phyloP scores from a whole-genome alignment of 2,888 invertebrate genomes.

The Tachina lurida region DNA sequence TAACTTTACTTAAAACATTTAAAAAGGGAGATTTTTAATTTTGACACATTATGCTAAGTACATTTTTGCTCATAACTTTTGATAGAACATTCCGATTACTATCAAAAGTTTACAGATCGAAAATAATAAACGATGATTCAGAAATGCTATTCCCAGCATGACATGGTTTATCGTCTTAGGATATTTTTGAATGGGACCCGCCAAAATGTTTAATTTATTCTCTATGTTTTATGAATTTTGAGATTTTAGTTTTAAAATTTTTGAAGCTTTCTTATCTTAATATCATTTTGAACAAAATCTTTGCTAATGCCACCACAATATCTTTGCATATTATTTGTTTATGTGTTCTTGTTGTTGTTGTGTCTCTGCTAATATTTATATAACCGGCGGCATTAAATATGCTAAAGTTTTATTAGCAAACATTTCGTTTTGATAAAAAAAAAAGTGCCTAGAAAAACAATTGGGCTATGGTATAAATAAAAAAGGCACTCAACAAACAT shows the following conservation, averaged over 20 bases:
- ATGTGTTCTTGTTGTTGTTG: background rate
- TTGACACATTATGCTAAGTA: too few relatives aligned
- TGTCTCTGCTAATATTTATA: conserved; percentile 41
- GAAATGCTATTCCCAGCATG: too few relatives aligned
- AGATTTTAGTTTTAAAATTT: background rate
- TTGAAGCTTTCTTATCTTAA: conserved; percentile 15
- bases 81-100: too few relatives aligned
- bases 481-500: background rate
- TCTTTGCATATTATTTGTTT: background rate
- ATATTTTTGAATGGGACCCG: too few relatives aligned
- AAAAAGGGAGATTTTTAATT: too few relatives aligned
- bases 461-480: conserved; percentile 57
- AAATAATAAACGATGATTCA: too few relatives aligned
- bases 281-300: background rate
- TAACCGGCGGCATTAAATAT: conserved; percentile 63
- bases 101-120: too few relatives aligned
- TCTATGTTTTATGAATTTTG: background rate
- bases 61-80: too few relatives aligned
- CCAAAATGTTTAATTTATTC: background rate
- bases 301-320: background rate
- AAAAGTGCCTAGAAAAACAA: conserved; percentile 57
- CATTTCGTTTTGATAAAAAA: background rate
- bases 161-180: too few relatives aligned
- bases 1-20: too few relatives aligned
- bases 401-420: conserved; percentile 66